Evolutionary conservation across 1,140 invertebrate species (phyloP), one percentile per base, ranked within the genome.

Genomic region (Drosophila asahinai): DNA sequence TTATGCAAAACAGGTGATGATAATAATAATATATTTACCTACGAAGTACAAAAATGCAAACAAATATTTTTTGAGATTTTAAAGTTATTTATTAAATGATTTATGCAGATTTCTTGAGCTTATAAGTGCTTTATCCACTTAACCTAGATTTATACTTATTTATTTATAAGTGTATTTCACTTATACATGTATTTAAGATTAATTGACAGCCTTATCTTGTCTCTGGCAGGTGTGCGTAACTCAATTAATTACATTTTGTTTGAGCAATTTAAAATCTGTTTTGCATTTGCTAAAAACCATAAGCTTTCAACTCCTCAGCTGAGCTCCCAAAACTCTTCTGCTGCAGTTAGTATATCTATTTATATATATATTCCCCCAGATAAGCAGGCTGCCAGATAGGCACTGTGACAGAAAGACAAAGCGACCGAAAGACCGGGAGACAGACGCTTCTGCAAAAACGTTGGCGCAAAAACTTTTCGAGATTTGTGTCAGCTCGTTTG

Each of bases 401-500:
- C 77, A 77, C 55, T 62, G 51, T 58, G 75, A 64, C 61, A 64
- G 64, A 71, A 30, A 36, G 58, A 74, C 55, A 74, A 63, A 66
- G 63, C 36, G 63, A 66, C 63, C 63, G 71, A 52, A 22, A 48
- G 75, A 48, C 61, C 11, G 63, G 48, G 22, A 48, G 70, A 59
- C 78, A 62, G 64, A 61, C 78, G 64, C 64, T 64, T 51, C 51
- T 64, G 70, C 54, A 83, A 80, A 80, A 80, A 87, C 64, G 81
- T 84, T 89, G 84, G 72, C 68, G 81, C 82, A 78, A 78, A 80
- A 89, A 89, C 78, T 89, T 84, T 81, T 76, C 65, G 68, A 89
- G 84, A 89, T 89, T 89, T 89, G 84, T 89, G 86, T 90, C 84
- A 89, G 84, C 81, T 89, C 84, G 84, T 89, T 89, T 89, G 84